These are phyloP conservation scores for Cyrtodaria siliqua DNA, from an alignment of 2,888 invertebrate genomes.

Conservation along the genomic window DNA sequence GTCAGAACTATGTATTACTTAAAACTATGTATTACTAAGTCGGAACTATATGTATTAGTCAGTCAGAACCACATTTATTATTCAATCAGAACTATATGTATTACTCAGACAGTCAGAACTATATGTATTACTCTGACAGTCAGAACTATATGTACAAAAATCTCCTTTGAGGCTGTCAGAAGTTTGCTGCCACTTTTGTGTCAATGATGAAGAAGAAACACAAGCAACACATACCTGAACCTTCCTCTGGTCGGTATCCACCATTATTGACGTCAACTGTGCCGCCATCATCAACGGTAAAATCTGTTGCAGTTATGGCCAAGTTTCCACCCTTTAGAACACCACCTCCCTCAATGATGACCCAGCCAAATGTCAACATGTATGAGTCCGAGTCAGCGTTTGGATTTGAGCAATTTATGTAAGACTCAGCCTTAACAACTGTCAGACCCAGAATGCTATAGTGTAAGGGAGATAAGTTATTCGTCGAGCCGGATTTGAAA, in stretches of 20 bases:
- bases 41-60: too few species aligned
- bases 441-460: conserved; percentile 73
- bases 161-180: too few species aligned
- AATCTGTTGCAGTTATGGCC: conserved; percentile 67
- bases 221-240: too few species aligned
- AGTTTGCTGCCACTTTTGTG: too few species aligned
- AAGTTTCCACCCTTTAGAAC: conserved; percentile 69
- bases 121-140: too few species aligned
- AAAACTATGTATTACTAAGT: too few species aligned
- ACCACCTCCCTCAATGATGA: conserved; percentile 77
- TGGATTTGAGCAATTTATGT: conserved; percentile 71
- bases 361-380: conserved; percentile 64
- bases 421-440: conserved; percentile 72
- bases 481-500: conserved; percentile 76
- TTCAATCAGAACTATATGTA: too few species aligned
- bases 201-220: too few species aligned
- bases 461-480: conserved; percentile 57
- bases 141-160: too few species aligned
- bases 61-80: too few species aligned
- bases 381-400: conserved; percentile 72
- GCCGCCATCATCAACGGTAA: conserved; percentile 79
- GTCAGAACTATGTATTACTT: too few species aligned
- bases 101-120: too few species aligned
- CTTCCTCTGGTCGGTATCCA: conserved; percentile 68
- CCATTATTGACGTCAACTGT: conserved; percentile 74